Evolutionary conservation across 2,888 invertebrate species (phyloP).

Genomic region (Ectropis crepuscularia): DNA sequence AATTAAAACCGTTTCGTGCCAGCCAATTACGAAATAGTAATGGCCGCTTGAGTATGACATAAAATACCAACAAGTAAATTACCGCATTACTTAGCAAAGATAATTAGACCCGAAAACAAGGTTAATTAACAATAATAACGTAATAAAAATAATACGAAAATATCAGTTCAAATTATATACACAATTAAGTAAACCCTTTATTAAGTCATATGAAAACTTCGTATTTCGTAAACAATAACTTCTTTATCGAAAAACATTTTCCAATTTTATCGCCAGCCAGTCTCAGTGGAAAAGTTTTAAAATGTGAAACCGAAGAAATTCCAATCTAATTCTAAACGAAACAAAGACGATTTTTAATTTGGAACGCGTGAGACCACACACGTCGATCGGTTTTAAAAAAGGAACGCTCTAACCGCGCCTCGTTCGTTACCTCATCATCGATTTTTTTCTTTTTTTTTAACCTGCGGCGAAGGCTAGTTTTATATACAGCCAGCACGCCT

Average conservation of each 20-base stretch:
- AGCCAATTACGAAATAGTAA: conserved; percentile 28
- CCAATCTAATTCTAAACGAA: conserved; percentile 26
- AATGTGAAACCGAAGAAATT: conserved; percentile 43
- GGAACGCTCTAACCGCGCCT: conserved; percentile 80
- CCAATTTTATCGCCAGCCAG: conserved; percentile 59
- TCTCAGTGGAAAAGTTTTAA: conserved; percentile 37
- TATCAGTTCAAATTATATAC: conserved; percentile 21
- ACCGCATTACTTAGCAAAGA: conserved; percentile 14
- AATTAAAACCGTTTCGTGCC: conserved; percentile 19
- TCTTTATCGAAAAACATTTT: conserved; percentile 52
- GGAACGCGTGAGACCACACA: conserved; percentile 71
- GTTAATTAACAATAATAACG: conserved; percentile 14
- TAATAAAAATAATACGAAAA: conserved; percentile 21
- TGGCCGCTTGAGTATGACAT: conserved; percentile 30
- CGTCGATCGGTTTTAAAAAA: conserved; percentile 80
- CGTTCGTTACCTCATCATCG: conserved; percentile 83
- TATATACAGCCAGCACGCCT: conserved; percentile 66
- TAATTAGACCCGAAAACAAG: conserved; percentile 24
- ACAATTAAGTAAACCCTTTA: conserved; percentile 20
- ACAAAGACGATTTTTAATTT: conserved; percentile 24
- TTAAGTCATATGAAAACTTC: conserved; percentile 31
- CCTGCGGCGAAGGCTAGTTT: conserved; percentile 66
- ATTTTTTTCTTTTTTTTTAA: conserved; percentile 72
- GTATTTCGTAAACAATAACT: conserved; percentile 20
- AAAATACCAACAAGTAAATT: conserved; percentile 32